Evolutionary conservation across 2,888 invertebrate genomes (phyloP), one percentile per base, ranked within the genome.

Genomic region (Orchestes rusci): DNA sequence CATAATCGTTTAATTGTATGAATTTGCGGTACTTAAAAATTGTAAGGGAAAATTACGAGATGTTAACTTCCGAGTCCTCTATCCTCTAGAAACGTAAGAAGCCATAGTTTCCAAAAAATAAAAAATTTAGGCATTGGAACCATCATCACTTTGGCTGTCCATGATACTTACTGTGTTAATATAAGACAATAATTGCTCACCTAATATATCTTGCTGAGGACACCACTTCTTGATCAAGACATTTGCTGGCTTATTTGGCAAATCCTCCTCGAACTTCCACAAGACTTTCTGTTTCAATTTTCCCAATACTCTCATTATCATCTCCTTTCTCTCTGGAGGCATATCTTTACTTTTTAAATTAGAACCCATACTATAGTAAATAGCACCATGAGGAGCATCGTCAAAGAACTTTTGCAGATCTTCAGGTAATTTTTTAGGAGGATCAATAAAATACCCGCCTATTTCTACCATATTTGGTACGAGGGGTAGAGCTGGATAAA

Each of bases 161-260:
- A n/a, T n/a, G n/a, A n/a, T n/a, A n/a, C n/a, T n/a, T n/a, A n/a
- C n/a, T n/a, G n/a, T n/a, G n/a, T n/a, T n/a, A n/a, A n/a, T n/a
- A n/a, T n/a, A n/a, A n/a, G n/a, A n/a, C n/a, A n/a, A n/a, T n/a
- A n/a, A n/a, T n/a, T 23, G 31, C 33, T 47, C 43, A 61, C 62
- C 63, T 43, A 64, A 53, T 44, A 65, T 55, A 17, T 62, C 60
- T 31, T 59, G 57, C 61, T 84, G 84, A 0, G 84, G 83, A 20
- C 82, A 58, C 84, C 84, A 84, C 52, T 77, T 75, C 44, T 69
- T 65, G 4, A 75, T 65, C 36, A 73, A 65, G 1, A 84, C 69
- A 58, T 81, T 80, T 0, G 68, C 55, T 0, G 80, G 72, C 54
- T 73, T 70, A 18, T 73, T 72, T 2, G n/a, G n/a, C n/a, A n/a